A percentile compares a stretch with the other conserved stretches of the same genome.
phyloP scores from a whole-genome alignment of 2,888 invertebrate genomes.

The Meteorus cinctellus region DNA sequence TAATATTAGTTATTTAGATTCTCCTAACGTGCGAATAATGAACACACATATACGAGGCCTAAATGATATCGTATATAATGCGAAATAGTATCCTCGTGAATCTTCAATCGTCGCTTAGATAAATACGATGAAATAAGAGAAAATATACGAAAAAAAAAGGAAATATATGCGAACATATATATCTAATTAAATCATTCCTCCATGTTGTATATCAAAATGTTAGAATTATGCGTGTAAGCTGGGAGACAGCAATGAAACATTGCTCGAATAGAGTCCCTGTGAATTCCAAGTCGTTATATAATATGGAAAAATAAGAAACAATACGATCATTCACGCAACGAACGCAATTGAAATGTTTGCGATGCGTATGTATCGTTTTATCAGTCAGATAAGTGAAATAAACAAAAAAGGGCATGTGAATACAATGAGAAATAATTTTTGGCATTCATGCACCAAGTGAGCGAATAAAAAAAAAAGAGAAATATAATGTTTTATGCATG shows the following conservation, averaged over 20 bases:
- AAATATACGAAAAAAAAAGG: slow-evolving; percentile 45
- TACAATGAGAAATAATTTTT: slow-evolving; percentile 42
- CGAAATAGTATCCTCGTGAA: slow-evolving; percentile 38
- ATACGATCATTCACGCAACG: slow-evolving; percentile 49
- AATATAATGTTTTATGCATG: slow-evolving; percentile 38
- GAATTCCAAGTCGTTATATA: slow-evolving; percentile 65
- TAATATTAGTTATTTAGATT: slow-evolving; percentile 58
- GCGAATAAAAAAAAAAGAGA: slow-evolving; percentile 1
- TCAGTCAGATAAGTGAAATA: background rate
- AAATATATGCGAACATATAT: slow-evolving; percentile 49
- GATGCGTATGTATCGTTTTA: slow-evolving; percentile 26
- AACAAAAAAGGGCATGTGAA: slow-evolving; percentile 39
- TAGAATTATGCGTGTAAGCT: slow-evolving; percentile 65
- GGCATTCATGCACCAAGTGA: background rate
- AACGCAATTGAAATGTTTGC: slow-evolving; percentile 34
- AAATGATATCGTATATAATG: slow-evolving; percentile 55
- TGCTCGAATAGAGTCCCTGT: slow-evolving; percentile 66
- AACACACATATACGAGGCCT: slow-evolving; percentile 64
- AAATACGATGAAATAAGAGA: slow-evolving; percentile 44
- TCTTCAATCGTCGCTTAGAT: slow-evolving; percentile 42
- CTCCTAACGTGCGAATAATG: slow-evolving; percentile 59
- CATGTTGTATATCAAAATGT: slow-evolving; percentile 68
- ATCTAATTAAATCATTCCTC: slow-evolving; percentile 71
- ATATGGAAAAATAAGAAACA: slow-evolving; percentile 55
- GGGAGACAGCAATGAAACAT: slow-evolving; percentile 58